Base-by-base conservation (phyloP, 2,888 invertebrate species). In the Drosophila bunnanda region DNA sequence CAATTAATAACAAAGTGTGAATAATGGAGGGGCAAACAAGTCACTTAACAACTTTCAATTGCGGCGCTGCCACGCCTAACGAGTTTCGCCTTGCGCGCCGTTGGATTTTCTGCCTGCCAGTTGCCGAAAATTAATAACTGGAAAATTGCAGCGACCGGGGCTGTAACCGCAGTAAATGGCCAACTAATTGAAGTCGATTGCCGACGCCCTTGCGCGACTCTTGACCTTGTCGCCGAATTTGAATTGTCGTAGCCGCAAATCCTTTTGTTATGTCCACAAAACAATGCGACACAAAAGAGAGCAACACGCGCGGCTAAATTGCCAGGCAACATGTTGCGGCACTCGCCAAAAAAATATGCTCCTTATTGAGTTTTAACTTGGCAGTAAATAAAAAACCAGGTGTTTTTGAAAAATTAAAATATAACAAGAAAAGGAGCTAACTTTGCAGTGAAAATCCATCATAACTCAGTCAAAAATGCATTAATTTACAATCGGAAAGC, bases 41-140 rank as follows among this genome's bases (percentile, higher is more conserved):
- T 80, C 82, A 84, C 82, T 82, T 88, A 84, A 86, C 86, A 86
- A 86, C 86, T 88, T 88, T 79, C 82, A 82, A 86, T 82, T 88
- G 80, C 75, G 69, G 62, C 48, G 30, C 59, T 52, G 74, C 58
- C 74, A 43, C 50, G 67, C 55, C 70, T 78, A 80, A 79, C 80
- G 59, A 77, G 79, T 79, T 80, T 75, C 48, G 66, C 56, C 55
- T 69, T 68, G 75, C 48, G 61, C 59, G 62, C 59, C 54, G 48
- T 28, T 41, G 20, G 28, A 46, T 55, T 69, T 69, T 52, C 58
- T 22, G 57, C 58, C 50, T 32, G 32, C 15, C 30, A 69, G 64
- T 67, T 67, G 52, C 65, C 70, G 41, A 74, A 75, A 77, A 79
- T 74, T 82, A 85, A 85, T 85, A 82, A 80, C 83, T 80, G 79